A percentile compares a stretch with the other conserved stretches of the same genome.
Evolutionary conservation across 2,888 invertebrate genomes (phyloP).

Genomic region (Sarcophaga subvicina): DNA sequence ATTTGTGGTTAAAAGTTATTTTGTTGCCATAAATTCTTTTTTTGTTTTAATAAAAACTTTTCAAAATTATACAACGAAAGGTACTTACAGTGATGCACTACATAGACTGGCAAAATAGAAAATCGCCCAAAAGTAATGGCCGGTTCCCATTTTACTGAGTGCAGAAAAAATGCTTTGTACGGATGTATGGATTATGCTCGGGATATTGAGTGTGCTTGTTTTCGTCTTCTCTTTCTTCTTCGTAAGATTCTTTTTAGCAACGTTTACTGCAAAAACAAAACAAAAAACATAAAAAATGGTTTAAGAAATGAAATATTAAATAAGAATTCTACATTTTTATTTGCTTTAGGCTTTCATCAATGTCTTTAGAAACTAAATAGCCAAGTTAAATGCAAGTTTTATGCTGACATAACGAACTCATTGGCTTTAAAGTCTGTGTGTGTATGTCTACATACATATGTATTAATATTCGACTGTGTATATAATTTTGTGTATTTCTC

Average conservation of each 20-base stretch:
- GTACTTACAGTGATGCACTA: conserved; percentile 82
- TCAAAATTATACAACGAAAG: neutral
- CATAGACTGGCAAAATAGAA: conserved; percentile 82
- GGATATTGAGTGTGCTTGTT: neutral
- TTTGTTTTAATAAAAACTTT: neutral
- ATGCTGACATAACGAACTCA: too few species aligned
- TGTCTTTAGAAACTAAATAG: too few species aligned
- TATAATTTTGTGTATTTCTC: too few species aligned
- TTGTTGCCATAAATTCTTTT: neutral
- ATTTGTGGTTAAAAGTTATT: neutral
- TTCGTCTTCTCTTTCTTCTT: neutral
- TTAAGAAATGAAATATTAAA: neutral
- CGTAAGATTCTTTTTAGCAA: neutral
- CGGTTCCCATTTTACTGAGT: conserved; percentile 80
- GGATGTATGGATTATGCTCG: neutral
- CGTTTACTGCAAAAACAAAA: conserved; percentile 23
- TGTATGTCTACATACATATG: neutral
- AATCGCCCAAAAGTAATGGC: conserved; percentile 82
- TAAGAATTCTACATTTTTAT: neutral
- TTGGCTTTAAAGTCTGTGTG: neutral
- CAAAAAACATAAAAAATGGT: neutral
- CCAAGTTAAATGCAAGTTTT: too few species aligned
- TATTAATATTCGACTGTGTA: neutral
- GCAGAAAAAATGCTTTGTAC: conserved; percentile 35
- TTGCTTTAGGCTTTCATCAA: too few species aligned